phyloP scores from a whole-genome alignment of 1,140 invertebrate species.

The Euwallacea fornicatus region DNA sequence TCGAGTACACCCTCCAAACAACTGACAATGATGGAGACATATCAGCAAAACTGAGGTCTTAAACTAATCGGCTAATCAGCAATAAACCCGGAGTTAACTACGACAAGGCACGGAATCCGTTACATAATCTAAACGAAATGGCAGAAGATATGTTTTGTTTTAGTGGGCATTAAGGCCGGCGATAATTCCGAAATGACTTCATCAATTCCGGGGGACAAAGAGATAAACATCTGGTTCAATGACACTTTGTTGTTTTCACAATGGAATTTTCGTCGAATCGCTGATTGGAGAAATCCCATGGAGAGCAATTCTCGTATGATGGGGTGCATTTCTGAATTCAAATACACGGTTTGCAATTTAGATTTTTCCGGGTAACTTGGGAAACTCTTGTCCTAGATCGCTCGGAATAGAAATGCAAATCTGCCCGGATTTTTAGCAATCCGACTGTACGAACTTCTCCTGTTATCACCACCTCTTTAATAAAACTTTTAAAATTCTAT shows the following conservation, averaged over 20 bases:
- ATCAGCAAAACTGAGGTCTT: background rate
- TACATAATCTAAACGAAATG: background rate
- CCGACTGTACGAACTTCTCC: background rate
- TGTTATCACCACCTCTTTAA: background rate
- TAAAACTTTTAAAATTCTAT: background rate
- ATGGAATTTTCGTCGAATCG: background rate
- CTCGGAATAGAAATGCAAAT: no score
- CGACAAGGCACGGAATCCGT: background rate
- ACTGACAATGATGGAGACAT: no score
- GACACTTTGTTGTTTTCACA: background rate
- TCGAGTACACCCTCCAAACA: no score
- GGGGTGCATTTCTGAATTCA: background rate
- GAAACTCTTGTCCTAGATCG: no score
- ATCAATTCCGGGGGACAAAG: background rate
- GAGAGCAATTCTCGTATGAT: background rate
- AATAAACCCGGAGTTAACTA: background rate
- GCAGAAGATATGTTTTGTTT: background rate
- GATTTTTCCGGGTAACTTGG: background rate
- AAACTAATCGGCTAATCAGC: constrained; percentile 5
- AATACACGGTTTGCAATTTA: background rate
- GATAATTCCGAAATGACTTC: constrained; percentile 5
- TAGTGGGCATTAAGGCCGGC: background rate
- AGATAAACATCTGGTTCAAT: background rate
- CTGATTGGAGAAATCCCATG: no score
- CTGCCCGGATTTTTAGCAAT: no score